Conservation (phyloP, 2,113 vertebrate genomes). For the Perccottus glenii region DNA sequence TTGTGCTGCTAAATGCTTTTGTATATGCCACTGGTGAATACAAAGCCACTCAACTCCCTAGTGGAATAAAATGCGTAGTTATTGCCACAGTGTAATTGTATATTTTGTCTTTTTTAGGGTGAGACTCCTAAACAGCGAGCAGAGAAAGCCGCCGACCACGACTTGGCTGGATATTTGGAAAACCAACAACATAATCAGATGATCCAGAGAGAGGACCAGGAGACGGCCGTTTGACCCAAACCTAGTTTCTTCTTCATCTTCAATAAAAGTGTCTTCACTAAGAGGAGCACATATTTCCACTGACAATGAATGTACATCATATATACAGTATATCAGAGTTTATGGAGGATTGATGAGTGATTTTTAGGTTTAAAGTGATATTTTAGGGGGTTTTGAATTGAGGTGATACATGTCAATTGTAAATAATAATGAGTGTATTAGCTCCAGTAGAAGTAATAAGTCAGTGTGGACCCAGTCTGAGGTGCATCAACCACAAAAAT, state of each 20-base stretch:
- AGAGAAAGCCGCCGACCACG: slow-evolving; percentile 86
- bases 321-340: not conserved
- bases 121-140: slow-evolving; percentile 91
- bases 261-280: not conserved
- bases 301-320: slow-evolving; percentile 11
- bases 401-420: not conserved
- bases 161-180: slow-evolving; percentile 92
- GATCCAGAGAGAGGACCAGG: slow-evolving; percentile 95
- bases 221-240: slow-evolving; percentile 86
- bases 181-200: slow-evolving; percentile 95
- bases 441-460: not conserved
- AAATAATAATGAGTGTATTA: not conserved
- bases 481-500: not conserved
- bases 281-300: not conserved
- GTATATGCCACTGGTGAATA: too few species aligned
- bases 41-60: too few species aligned
- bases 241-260: slow-evolving; percentile 6
- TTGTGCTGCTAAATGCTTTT: too few species aligned
- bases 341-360: not conserved
- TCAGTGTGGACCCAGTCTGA: not conserved
- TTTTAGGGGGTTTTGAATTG: not conserved
- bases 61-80: not conserved
- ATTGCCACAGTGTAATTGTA: not conserved
- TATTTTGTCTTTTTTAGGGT: slow-evolving; percentile 75
- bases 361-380: not conserved